Evolutionary conservation across 2,113 vertebrate species (phyloP), one percentile per base, ranked within the genome.

Genomic region (Campylomormyrus numenius): DNA sequence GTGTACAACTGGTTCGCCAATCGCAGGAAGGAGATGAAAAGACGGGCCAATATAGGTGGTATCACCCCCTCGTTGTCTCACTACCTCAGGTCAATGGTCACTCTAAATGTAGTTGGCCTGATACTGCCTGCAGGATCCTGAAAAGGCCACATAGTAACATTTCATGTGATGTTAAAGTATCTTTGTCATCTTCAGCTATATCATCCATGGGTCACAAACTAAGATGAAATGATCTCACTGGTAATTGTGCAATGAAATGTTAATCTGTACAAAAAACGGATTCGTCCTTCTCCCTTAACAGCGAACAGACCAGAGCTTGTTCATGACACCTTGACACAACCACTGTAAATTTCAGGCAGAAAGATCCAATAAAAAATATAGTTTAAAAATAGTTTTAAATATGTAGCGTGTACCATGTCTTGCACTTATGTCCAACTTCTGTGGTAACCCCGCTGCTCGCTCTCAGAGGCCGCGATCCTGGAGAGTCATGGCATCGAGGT

Each of bases 1-100:
- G 96, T 97, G 86, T 97, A 97, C 93, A 97, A 97, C 94, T 97
- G 96, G 96, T 97, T 97, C 35, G 96, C 96, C 53, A 97, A 97
- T 91, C 96, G 96, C 56, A 94, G 96, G 50, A 97, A 97, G 94
- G 96, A 97, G 93, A 97, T 97, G 96, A 97, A 97, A 94, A 96
- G 96, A 77, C 94, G 96, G 92, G 96, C 96, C 1, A 97, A 97
- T 88, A 97, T 97, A 77, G 96, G 96, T 97, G 91, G 49, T 85
- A 48, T 94, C 93, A 21, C 10, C n/a, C 17, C 19, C 70, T 17
- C 52, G 1, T 15, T 35, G 17, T 46, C 49, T 24, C 48, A 56
- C 21, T 83, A 49, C 8, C 13, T 1, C 31, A 49, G n/a, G 83
- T 5, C 35, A 77, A 77, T 39, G 70, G 70, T 77, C 70, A 77